These are phyloP conservation scores for Agelaius phoeniceus DNA, from an alignment of 2,113 vertebrate species.

Conservation along the genomic window DNA sequence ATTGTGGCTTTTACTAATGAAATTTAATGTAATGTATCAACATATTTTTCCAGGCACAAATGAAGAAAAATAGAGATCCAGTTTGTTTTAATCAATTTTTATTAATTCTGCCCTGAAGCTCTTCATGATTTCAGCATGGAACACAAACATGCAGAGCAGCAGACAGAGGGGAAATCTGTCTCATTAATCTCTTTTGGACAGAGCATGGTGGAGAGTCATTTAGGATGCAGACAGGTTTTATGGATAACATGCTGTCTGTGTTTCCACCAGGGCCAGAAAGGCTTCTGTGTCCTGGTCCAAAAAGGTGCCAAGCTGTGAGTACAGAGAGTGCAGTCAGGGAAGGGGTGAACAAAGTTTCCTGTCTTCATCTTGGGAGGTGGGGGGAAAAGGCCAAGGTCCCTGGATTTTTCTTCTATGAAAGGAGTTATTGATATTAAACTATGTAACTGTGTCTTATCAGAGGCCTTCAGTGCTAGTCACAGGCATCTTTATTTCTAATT, in stretches of 20 bases:
- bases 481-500: neutral
- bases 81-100: conserved; percentile 45
- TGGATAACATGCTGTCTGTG: neutral
- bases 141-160: neutral
- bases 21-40: neutral
- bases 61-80: conserved; percentile 18
- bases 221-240: neutral
- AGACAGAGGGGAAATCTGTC: conserved; percentile 4
- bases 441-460: neutral
- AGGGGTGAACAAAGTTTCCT: neutral
- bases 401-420: neutral
- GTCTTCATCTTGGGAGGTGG: neutral
- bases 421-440: neutral
- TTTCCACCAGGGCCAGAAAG: neutral
- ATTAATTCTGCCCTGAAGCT: conserved; percentile 38
- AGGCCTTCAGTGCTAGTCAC: neutral
- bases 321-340: neutral
- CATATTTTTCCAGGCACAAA: neutral
- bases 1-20: neutral
- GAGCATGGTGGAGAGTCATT: neutral
- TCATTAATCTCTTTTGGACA: conserved; percentile 25
- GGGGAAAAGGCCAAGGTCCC: neutral
- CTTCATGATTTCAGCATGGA: conserved; percentile 24
- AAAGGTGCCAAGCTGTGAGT: neutral
- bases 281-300: neutral